phyloP scores from a whole-genome alignment of 2,888 invertebrate species.

The Acholoe squamosa region DNA sequence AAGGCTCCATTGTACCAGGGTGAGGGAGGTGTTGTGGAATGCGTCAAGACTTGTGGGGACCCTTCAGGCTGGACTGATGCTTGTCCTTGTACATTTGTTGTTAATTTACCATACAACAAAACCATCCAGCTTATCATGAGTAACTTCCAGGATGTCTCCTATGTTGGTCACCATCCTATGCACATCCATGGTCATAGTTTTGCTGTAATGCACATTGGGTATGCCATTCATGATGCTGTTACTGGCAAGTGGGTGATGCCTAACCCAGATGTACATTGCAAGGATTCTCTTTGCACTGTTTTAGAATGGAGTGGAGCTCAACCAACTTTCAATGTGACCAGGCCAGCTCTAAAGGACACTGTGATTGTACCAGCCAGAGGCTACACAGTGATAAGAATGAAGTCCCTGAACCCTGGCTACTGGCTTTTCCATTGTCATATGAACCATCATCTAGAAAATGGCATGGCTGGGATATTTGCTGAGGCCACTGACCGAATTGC shows the following conservation, averaged over 20 bases:
- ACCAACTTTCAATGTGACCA: slow-evolving; percentile 73
- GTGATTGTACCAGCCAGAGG: slow-evolving; percentile 79
- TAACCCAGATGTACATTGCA: neutral
- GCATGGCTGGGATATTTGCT: slow-evolving; percentile 73
- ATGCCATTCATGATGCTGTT: neutral
- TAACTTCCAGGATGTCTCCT: neutral
- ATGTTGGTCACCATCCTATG: slow-evolving; percentile 74
- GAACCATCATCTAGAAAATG: slow-evolving; percentile 76
- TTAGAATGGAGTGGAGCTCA: slow-evolving; percentile 75
- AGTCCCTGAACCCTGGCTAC: slow-evolving; percentile 79
- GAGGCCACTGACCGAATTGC: neutral
- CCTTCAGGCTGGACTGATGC: too few species aligned
- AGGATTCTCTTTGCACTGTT: slow-evolving; percentile 72
- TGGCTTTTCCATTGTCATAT: slow-evolving; percentile 81
- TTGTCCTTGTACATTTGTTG: slow-evolving; percentile 31
- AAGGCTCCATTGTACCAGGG: neutral
- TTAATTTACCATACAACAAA: slow-evolving; percentile 70
- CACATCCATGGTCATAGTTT: slow-evolving; percentile 67
- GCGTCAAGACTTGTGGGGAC: neutral
- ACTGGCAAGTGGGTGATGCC: neutral
- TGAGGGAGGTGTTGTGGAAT: neutral
- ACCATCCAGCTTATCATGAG: slow-evolving; percentile 76
- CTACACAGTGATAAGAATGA: slow-evolving; percentile 78
- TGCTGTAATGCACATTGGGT: neutral
- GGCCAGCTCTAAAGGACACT: slow-evolving; percentile 78